Evolutionary conservation across 1,140 invertebrate species (phyloP).

Genomic region (Bombus haemorrhoidalis): DNA sequence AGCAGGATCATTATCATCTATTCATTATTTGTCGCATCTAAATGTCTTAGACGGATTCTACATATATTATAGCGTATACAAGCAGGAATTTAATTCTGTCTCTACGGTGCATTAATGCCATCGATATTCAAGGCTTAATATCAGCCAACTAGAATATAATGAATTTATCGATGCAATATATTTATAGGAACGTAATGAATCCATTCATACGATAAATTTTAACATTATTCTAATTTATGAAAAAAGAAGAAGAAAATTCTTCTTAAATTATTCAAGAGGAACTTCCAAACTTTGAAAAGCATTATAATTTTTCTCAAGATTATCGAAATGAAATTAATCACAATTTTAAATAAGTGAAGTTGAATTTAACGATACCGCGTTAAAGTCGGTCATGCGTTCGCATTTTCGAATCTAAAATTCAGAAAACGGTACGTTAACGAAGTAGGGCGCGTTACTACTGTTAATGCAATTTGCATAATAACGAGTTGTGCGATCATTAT

Average conservation of each 20-base stretch:
- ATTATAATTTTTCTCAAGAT: not conserved
- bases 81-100: not conserved
- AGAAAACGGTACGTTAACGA: slow-evolving; percentile 34
- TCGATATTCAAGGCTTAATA: not conserved
- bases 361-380: not conserved
- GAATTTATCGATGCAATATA: not conserved
- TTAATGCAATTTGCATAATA: slow-evolving; percentile 70
- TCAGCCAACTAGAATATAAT: not conserved
- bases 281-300: too few species aligned
- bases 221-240: not conserved
- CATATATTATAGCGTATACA: not conserved
- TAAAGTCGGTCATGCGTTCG: not conserved
- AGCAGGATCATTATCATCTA: slow-evolving; percentile 28
- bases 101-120: not conserved
- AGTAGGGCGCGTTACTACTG: slow-evolving; percentile 63
- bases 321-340: not conserved
- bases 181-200: not conserved
- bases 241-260: too few species aligned
- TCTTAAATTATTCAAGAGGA: not conserved
- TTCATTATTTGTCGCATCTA: not conserved
- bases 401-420: not conserved
- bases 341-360: not conserved
- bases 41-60: not conserved
- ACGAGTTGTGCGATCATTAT: slow-evolving; percentile 69
- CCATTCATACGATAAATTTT: not conserved